These are phyloP conservation scores for Rattus norvegicus DNA, from an alignment of 2,113 vertebrate species.

Conservation along the genomic window GRCr8 NC_086024.1:136769001-136769500, in stretches of 20 bases:
- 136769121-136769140: no score
- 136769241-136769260: neutral
- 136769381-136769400: neutral
- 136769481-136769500: neutral
- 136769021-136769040: no score
- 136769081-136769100: no score
- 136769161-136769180: neutral
- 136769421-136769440: neutral
- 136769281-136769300: neutral
- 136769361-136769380: neutral
- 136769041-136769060: no score
- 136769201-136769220: neutral
- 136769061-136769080: no score
- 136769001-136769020: no score
- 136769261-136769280: neutral
- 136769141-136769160: neutral
- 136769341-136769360: neutral
- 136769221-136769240: neutral
- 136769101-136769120: no score
- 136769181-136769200: neutral
- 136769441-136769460: neutral
- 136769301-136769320: conserved; percentile 9
- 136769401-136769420: neutral
- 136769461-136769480: neutral
- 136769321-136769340: conserved; percentile 27